phyloP scores from a whole-genome alignment of 2,113 vertebrate species.

The Narcine bancroftii region DNA sequence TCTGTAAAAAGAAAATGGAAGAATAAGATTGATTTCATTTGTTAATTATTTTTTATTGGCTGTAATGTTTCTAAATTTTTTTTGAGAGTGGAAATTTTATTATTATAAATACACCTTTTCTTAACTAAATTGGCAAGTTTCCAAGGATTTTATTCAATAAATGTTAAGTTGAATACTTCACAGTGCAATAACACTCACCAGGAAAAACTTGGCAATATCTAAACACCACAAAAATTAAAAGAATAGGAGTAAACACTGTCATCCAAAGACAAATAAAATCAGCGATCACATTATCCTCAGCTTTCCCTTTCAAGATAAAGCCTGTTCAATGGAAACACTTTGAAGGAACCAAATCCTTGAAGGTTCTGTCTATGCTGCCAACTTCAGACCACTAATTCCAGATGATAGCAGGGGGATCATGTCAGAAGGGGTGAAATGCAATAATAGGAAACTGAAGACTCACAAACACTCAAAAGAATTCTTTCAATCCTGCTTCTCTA shows the following conservation, averaged over 20 bases:
- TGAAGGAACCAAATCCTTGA: background rate
- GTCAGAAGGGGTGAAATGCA: background rate
- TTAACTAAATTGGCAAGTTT: background rate
- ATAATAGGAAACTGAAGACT: background rate
- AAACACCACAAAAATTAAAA: background rate
- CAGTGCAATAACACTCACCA: background rate
- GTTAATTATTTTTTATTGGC: no score
- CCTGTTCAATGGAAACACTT: background rate
- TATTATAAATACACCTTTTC: no score
- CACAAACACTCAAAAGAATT: background rate
- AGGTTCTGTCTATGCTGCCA: background rate
- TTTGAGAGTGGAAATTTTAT: no score
- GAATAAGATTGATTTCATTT: no score
- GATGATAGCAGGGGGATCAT: background rate
- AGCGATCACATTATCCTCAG: background rate
- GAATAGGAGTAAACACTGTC: background rate
- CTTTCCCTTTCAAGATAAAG: background rate
- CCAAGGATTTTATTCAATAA: background rate
- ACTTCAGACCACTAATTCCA: background rate
- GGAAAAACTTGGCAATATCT: background rate
- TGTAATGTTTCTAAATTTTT: no score
- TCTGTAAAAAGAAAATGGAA: no score
- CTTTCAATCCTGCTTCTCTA: background rate
- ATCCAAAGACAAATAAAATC: background rate
- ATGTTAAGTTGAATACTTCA: background rate